Percentiles rank a stretch among this genome's conserved stretches.
phyloP scores from a whole-genome alignment of 1,140 invertebrate species.

The Heliconius nattereri region DNA sequence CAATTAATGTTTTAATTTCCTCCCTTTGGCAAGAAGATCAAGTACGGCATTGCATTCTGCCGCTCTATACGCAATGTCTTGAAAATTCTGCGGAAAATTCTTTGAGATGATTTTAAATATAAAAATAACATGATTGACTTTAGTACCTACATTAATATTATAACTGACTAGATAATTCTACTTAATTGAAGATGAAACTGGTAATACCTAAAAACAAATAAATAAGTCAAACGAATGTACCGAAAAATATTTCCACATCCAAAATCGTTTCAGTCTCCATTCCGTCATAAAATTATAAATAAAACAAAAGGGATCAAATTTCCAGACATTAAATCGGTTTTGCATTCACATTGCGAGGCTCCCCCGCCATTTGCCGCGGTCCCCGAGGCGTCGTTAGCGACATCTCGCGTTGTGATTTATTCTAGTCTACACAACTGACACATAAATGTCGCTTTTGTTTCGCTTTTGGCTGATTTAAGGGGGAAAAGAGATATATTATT shows the following conservation, averaged over 20 bases:
- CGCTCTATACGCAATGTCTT: too few relatives aligned
- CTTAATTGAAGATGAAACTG: too few relatives aligned
- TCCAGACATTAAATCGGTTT: constrained; percentile 63
- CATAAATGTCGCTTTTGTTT: constrained; percentile 77
- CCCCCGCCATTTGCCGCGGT: constrained; percentile 73
- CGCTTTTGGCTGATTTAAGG: constrained; percentile 61
- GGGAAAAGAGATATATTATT: constrained; percentile 16
- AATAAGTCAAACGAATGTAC: neutral
- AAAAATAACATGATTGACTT: too few relatives aligned
- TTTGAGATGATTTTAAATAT: too few relatives aligned
- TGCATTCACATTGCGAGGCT: constrained; percentile 57
- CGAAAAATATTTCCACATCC: neutral
- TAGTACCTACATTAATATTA: too few relatives aligned
- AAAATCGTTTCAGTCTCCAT: neutral
- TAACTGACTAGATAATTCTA: too few relatives aligned
- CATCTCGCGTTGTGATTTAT: constrained; percentile 72
- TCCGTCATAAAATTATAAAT: neutral
- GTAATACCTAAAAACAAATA: neutral
- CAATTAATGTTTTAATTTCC: too few relatives aligned
- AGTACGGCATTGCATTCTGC: too few relatives aligned
- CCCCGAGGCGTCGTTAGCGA: constrained; percentile 63
- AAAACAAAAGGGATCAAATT: constrained; percentile 54
- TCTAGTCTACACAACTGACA: constrained; percentile 64
- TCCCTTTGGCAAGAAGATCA: too few relatives aligned
- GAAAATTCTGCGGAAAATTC: too few relatives aligned